These are phyloP conservation scores for Nemotelus pantherinus DNA, from an alignment of 2,888 invertebrate genomes.

Conservation along the genomic window DNA sequence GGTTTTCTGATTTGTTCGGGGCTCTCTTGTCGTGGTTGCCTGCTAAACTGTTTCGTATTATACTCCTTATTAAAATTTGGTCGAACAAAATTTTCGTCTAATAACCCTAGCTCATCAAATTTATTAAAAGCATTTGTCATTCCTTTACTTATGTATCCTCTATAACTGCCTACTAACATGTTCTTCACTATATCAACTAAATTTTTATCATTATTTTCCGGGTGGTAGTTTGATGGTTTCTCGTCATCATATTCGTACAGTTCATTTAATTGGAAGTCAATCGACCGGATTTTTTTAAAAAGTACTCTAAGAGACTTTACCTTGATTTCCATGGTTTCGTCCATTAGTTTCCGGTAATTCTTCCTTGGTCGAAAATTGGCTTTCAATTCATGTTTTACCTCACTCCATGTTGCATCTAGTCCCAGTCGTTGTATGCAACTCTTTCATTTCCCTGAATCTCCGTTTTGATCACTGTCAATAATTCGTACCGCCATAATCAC, in stretches of 20 bases:
- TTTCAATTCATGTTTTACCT: not conserved
- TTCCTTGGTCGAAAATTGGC: not conserved
- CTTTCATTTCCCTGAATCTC: not conserved
- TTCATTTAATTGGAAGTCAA: too few relatives aligned
- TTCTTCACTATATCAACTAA: too few relatives aligned
- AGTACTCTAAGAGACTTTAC: too few relatives aligned
- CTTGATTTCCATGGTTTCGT: too few relatives aligned
- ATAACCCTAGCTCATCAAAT: not conserved
- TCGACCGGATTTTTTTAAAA: too few relatives aligned
- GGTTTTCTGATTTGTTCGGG: too few relatives aligned
- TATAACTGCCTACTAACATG: not conserved
- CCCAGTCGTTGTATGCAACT: not conserved
- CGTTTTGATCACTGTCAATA: not conserved
- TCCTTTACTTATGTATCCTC: not conserved
- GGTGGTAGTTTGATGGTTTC: too few relatives aligned
- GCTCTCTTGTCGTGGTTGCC: not conserved
- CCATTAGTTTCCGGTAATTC: too few relatives aligned
- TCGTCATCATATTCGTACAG: too few relatives aligned
- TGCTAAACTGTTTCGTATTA: not conserved
- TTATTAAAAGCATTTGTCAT: not conserved
- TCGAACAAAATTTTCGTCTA: not conserved
- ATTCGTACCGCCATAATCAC: not conserved
- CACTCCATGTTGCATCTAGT: not conserved
- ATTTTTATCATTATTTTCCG: too few relatives aligned
- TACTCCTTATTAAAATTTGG: not conserved